Evolutionary conservation across 2,888 invertebrate genomes (phyloP).

Genomic region (Plebejus argus): DNA sequence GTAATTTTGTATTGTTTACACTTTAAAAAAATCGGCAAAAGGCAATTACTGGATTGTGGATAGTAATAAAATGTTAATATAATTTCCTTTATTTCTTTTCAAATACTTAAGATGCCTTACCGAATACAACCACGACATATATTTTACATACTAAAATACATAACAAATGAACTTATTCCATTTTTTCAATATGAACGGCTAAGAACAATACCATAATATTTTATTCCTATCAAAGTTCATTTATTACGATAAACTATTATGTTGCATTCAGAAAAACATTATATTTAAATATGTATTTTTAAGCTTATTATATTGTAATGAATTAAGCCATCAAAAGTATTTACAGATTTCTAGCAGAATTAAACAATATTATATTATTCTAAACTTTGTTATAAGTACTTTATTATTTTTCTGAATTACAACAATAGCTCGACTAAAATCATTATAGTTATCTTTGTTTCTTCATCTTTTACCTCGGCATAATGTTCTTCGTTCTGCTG

Average conservation of each 20-base stretch:
- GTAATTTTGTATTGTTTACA: neutral
- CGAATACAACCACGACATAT: conserved; percentile 37
- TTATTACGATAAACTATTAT: conserved; percentile 5
- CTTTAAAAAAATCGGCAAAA: neutral
- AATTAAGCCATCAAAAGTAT: neutral
- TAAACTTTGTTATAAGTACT: neutral
- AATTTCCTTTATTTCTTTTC: neutral
- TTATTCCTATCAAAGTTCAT: neutral
- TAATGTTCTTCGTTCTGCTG: conserved; percentile 99
- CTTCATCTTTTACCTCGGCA: conserved; percentile 90
- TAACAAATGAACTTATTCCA: conserved; percentile 7
- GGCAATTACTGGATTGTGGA: neutral
- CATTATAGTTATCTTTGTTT: conserved; percentile 8
- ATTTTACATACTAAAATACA: conserved; percentile 23
- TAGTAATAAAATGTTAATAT: neutral
- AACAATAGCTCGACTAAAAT: conserved; percentile 6
- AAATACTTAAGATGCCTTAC: conserved; percentile 54
- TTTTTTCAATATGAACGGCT: neutral
- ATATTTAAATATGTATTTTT: neutral
- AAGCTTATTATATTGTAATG: neutral
- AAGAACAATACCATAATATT: neutral
- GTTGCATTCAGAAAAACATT: conserved; percentile 13
- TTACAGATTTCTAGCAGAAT: neutral
- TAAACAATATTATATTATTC: neutral
- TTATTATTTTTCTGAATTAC: conserved; percentile 26